These are phyloP conservation scores for Epiperipatus broadwayi DNA, from an alignment of 2,888 invertebrate species.

Conservation along the genomic window DNA sequence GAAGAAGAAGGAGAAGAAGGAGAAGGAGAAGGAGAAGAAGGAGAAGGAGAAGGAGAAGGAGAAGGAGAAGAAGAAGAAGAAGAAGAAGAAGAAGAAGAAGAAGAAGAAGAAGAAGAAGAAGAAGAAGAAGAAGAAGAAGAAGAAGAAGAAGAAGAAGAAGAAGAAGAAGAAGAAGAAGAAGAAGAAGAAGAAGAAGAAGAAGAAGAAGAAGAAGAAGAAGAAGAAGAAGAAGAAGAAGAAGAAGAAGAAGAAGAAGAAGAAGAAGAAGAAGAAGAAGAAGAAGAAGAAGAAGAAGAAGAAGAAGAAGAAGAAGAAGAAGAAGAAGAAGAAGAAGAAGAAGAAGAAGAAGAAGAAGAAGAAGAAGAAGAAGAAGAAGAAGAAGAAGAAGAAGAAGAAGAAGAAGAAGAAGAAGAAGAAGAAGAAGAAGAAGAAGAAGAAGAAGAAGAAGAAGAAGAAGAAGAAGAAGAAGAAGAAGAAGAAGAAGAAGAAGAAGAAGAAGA, in stretches of 20 bases:
- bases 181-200: slow-evolving; percentile 4
- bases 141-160: slow-evolving; percentile 4
- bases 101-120: slow-evolving; percentile 4
- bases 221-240: slow-evolving; percentile 4
- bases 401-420: slow-evolving; percentile 4
- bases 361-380: slow-evolving; percentile 4
- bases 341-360: slow-evolving; percentile 4
- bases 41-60: too few relatives aligned
- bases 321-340: slow-evolving; percentile 4
- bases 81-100: slow-evolving; percentile 4
- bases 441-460: slow-evolving; percentile 4
- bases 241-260: slow-evolving; percentile 4
- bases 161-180: slow-evolving; percentile 4
- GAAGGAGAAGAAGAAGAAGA: slow-evolving; percentile 4
- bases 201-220: slow-evolving; percentile 4
- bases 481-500: slow-evolving; percentile 4
- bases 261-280: slow-evolving; percentile 4
- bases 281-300: slow-evolving; percentile 4
- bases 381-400: slow-evolving; percentile 4
- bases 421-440: slow-evolving; percentile 4
- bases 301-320: slow-evolving; percentile 4
- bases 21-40: too few relatives aligned
- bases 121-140: slow-evolving; percentile 4
- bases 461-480: slow-evolving; percentile 4
- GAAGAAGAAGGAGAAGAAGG: too few relatives aligned